Percentiles rank a stretch among this genome's conserved stretches.
phyloP scores from a whole-genome alignment of 2,888 invertebrate species.

The Holacanthella duospinosa region DNA sequence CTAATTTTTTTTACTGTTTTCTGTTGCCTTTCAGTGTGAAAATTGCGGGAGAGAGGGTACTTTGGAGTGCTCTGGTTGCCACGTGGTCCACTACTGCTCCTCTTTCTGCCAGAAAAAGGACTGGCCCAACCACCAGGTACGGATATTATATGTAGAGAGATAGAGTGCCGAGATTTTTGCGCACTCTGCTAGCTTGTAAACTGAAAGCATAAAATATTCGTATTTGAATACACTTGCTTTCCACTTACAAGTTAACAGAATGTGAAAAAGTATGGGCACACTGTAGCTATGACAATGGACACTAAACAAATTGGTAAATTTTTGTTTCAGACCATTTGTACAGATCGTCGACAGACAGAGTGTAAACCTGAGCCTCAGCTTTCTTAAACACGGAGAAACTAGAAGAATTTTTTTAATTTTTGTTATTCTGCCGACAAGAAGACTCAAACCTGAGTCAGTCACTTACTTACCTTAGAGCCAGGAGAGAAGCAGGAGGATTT shows the following conservation, averaged over 20 bases:
- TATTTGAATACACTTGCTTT: no score
- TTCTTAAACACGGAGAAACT: neutral
- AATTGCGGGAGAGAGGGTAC: conserved; percentile 80
- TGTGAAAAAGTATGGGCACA: no score
- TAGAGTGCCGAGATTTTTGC: no score
- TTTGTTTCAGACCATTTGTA: neutral
- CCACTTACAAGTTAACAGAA: no score
- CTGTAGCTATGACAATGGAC: no score
- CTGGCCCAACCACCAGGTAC: conserved; percentile 71
- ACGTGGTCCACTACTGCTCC: conserved; percentile 77
- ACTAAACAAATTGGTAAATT: no score
- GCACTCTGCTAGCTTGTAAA: no score
- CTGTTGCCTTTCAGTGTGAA: conserved; percentile 56
- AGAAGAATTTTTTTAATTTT: neutral
- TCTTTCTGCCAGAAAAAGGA: conserved; percentile 83
- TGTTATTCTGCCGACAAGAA: neutral
- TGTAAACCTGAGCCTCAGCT: conserved; percentile 35
- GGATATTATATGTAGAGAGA: no score
- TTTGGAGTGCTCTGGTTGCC: conserved; percentile 75
- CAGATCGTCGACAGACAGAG: neutral
- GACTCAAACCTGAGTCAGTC: no score
- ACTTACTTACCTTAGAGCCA: neutral
- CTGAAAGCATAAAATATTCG: no score
- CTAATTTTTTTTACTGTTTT: no score
- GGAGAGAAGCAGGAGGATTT: neutral